Conservation (phyloP, 2,797 vertebrate genomes). For the Huso huso region DNA sequence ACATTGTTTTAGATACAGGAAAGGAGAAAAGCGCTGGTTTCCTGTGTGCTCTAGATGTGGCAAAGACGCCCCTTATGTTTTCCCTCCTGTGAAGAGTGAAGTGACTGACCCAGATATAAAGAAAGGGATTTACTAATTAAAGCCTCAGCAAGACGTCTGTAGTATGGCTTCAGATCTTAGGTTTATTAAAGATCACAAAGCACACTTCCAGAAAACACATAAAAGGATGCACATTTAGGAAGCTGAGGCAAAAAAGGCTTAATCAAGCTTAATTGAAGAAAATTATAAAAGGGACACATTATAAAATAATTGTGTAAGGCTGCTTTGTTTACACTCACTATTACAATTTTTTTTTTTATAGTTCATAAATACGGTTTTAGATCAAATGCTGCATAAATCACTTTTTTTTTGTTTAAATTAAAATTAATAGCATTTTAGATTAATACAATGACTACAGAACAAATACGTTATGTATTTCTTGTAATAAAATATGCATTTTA, state of each 20-base stretch:
- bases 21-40: background rate
- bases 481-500: slow-evolving; percentile 21
- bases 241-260: background rate
- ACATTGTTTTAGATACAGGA: background rate
- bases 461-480: slow-evolving; percentile 28
- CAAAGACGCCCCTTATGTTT: slow-evolving; percentile 33
- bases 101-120: slow-evolving; percentile 48
- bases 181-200: slow-evolving; percentile 25
- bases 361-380: no score
- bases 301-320: slow-evolving; percentile 8
- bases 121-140: slow-evolving; percentile 48
- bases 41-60: slow-evolving; percentile 17
- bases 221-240: slow-evolving; percentile 22
- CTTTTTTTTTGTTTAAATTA: slow-evolving; percentile 6
- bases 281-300: slow-evolving; percentile 20
- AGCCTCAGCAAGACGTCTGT: slow-evolving; percentile 35
- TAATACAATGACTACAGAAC: background rate
- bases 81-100: slow-evolving; percentile 30
- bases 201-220: slow-evolving; percentile 20
- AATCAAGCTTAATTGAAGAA: no score
- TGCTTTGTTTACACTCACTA: slow-evolving; percentile 36
- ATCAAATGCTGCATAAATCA: slow-evolving; percentile 19
- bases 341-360: slow-evolving; percentile 7
- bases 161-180: slow-evolving; percentile 26
- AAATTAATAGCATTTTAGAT: background rate